Base-by-base conservation (phyloP, 2,888 invertebrate species). In the Andrena bicolor region DNA sequence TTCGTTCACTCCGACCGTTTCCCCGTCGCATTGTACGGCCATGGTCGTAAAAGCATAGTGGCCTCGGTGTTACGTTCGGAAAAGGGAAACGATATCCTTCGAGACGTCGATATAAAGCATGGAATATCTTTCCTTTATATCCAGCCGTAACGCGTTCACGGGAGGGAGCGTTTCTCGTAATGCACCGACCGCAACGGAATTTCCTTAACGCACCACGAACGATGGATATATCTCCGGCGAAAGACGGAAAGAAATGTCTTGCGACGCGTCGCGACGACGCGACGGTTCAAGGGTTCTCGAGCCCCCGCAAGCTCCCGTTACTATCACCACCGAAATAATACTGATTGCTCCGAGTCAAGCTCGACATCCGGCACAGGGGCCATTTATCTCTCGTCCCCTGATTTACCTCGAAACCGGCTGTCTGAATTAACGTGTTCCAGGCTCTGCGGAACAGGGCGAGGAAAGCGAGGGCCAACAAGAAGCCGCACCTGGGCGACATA, bases 391-490 rank as follows among this genome's bases (percentile, higher is more conserved):
- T 7, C 41, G 20, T 28, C 28, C 32, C 48, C 26, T 63, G 77
- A 86, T 76, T 83, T 82, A 76, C 73, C 28, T 58, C 56, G 68
- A 76, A 74, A 41, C 49, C 48, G 41, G 41, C 56, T 65, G 76
- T 78, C 76, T 77, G 69, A 80, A 80, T 80, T 80, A 76, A 80
- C 80, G 58, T 94, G 56, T 94, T 0, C 7, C 94, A 98, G 98
- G 98, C 98, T 79, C 95, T 98, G 94, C 96, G 97, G 91, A 97
- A 96, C 89, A 96, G 98, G 92, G 98, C 98, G 72, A 96, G 96
- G 93, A 98, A 97, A 92, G 97, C 97, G 89, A 95, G 96, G 87
- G 97, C 97, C 72, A 97, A 97, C 73, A 96, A 97, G 83, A 97
- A 97, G 92, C 97, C 98, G 20, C 96, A 97, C 86, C 93, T 96